Base-by-base conservation (phyloP, 2,888 invertebrate genomes). In the Pristionchus exspectatus region DNA sequence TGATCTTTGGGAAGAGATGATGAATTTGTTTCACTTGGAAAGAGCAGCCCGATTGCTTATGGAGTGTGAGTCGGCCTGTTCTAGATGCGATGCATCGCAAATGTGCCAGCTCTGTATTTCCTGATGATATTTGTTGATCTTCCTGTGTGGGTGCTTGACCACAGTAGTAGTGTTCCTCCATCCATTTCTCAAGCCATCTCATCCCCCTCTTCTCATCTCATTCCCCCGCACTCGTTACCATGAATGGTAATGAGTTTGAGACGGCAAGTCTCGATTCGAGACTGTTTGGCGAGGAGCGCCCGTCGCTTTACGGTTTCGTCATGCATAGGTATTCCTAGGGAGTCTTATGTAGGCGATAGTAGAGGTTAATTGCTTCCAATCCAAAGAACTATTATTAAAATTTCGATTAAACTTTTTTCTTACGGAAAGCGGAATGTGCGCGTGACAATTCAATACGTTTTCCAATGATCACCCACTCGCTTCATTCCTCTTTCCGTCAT, bases 281-380 rank as follows among this genome's bases (percentile, higher is more conserved):
- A 54, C 81, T 44, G 63, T 90, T 88, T 24, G 88, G 72, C 44
- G 74, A 88, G 90, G 10, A 89, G 90, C n/a, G 63, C 89, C 14
- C 83, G 77, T 10, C 77, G 63, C 90, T 90, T 90, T 83, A 88
- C 85, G 16, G 16, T 56, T 56, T 16, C 56, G 56, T 21, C 21
- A 21, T 56, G 16, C 21, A 21, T 56, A 3, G 56, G 18, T 16
- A 56, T 21, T 21, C 14, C 12, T 56, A 4, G 2, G 21, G 18
- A 56, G 10, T 21, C 21, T 21, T 2, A 12, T 56, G 16, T 56
- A 56, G 18, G 21, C 3, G 21, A 50, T 56, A 1, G 4, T 56
- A 38, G 38, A 38, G 38, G n/a, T n/a, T n/a, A n/a, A 54, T 54
- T 2, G 54, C 1, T 54, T 54, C 18, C 4, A 54, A 54, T 54